Evolutionary conservation across 2,797 vertebrate species (phyloP), one percentile per base, ranked within the genome.

Genomic region (Oreochromis grahami): DNA sequence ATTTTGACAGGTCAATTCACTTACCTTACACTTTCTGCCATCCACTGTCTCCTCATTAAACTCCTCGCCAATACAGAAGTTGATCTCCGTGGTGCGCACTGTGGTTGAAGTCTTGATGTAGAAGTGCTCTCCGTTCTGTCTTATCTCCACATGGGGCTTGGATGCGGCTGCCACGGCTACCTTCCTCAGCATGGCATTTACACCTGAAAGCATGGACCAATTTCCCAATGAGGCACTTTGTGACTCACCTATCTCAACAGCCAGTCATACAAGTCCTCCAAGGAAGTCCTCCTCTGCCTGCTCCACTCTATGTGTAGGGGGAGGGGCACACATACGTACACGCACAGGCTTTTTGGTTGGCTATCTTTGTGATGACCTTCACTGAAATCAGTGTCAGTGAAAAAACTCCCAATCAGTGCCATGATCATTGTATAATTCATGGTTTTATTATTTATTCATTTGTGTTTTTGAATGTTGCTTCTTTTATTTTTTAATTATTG

Each of bases 101-200:
- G 98, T 98, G 91, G 98, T 99, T 84, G 98, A 98, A 5, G 98
- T 99, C 93, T 98, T 99, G 92, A 99, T 99, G 96, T 98, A 99
- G 95, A 99, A 99, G 83, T 97, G 97, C 84, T 99, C 97, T 4
- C 97, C 98, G 2, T 97, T 97, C 95, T 99, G 98, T 82, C 96
- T 97, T 90, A 99, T 99, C 95, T 99, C 98, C 95, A 99, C 98
- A 0, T 98, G 98, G 2, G 98, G 98, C 65, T 98, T 99, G 79
- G 98, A 98, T 3, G 98, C 98, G 0, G 98, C 98, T 0, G 97
- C 97, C 91, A 95, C 98, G 0, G 98, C 98, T 58, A 99, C 97
- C 85, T 97, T 98, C 90, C 98, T 96, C 84, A 99, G 95, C 98
- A 99, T 99, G 86, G 97, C 95, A 5, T 98, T 99, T 90, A 99